Percentiles rank a stretch among this genome's conserved stretches.
Conservation (phyloP, 2,888 invertebrate genomes). For the Eucera pruinosa region DNA sequence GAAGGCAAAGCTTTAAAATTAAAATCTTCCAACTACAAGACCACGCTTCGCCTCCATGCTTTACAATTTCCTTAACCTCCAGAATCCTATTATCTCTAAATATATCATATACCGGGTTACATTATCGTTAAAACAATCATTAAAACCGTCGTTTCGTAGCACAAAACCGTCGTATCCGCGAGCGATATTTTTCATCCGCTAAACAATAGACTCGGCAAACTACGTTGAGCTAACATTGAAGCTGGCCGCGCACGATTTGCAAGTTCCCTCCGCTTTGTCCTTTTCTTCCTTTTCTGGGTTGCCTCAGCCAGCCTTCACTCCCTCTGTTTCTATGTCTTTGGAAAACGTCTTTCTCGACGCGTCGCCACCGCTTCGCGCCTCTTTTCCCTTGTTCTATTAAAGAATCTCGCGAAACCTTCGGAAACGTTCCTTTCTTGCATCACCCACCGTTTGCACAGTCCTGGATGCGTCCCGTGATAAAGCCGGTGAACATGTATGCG, state of each 20-base stretch:
- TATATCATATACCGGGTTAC: background rate
- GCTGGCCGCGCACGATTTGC: slow-evolving; percentile 50
- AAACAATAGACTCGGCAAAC: slow-evolving; percentile 30
- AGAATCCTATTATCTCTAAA: background rate
- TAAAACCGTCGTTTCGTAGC: background rate
- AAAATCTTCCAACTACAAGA: no score
- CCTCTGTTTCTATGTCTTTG: slow-evolving; percentile 35
- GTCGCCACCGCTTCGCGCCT: slow-evolving; percentile 28
- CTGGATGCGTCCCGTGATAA: background rate
- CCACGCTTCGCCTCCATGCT: slow-evolving; percentile 9
- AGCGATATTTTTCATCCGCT: slow-evolving; percentile 26
- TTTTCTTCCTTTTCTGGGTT: slow-evolving; percentile 62
- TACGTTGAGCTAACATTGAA: slow-evolving; percentile 26
- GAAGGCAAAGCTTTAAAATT: no score
- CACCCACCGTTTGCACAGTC: background rate
- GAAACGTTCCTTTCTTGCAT: slow-evolving; percentile 26
- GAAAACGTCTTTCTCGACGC: slow-evolving; percentile 32
- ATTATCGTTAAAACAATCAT: slow-evolving; percentile 16
- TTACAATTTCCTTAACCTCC: background rate
- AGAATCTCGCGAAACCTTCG: slow-evolving; percentile 49
- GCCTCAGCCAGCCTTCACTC: slow-evolving; percentile 25
- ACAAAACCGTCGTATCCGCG: slow-evolving; percentile 8
- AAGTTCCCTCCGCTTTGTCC: slow-evolving; percentile 15
- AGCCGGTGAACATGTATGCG: background rate
- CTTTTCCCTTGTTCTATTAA: slow-evolving; percentile 23